A percentile compares a stretch with the other conserved stretches of the same genome.
Evolutionary conservation across 1,140 invertebrate genomes (phyloP).

Genomic region (Pachyrhynchus sulphureomaculatus): DNA sequence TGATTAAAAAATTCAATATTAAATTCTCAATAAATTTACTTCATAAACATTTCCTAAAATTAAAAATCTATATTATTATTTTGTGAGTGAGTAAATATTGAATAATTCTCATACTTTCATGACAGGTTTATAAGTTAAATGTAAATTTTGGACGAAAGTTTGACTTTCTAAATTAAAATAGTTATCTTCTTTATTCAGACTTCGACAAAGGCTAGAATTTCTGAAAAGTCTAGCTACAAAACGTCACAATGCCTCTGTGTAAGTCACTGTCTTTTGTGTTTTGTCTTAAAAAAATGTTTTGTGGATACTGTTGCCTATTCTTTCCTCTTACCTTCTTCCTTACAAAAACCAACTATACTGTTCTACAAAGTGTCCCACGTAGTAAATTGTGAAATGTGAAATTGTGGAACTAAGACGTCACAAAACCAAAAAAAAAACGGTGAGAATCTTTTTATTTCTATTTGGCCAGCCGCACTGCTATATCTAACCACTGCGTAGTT

Average conservation of each 20-base stretch:
- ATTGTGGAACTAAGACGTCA: slow-evolving; percentile 29
- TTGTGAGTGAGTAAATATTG: no score
- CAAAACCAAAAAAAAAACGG: slow-evolving; percentile 35
- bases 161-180: no score
- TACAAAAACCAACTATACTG: not conserved
- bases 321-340: not conserved
- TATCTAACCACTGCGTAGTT: slow-evolving; percentile 27
- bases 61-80: no score
- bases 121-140: no score
- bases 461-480: slow-evolving; percentile 7
- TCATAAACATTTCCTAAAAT: no score
- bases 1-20: no score
- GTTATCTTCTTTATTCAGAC: no score
- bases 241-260: not conserved
- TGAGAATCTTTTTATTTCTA: slow-evolving; percentile 36
- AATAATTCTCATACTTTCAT: no score
- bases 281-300: slow-evolving; percentile 23
- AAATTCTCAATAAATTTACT: no score
- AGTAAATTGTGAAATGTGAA: slow-evolving; percentile 2
- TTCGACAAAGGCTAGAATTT: not conserved
- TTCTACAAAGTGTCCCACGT: not conserved
- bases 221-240: not conserved
- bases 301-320: slow-evolving; percentile 28
- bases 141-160: no score
- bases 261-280: not conserved